Conservation (phyloP, 2,797 vertebrate species). For the Acanthopagrus latus region DNA sequence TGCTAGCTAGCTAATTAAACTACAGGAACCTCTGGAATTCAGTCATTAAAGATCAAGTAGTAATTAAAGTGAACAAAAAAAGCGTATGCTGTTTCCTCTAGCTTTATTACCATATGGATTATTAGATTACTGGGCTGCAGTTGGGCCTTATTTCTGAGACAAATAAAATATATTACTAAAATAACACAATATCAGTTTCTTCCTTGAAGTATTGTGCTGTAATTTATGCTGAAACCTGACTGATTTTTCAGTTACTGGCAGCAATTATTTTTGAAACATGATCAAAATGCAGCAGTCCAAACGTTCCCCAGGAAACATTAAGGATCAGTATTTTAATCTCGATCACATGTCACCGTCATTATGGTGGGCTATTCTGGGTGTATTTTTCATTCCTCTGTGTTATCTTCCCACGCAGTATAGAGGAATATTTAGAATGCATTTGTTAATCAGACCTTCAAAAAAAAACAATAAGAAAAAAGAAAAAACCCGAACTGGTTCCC, state of each 20-base stretch:
- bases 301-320: not conserved
- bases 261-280: conserved; percentile 19
- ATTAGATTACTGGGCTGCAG: not conserved
- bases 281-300: conserved; percentile 23
- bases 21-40: not conserved
- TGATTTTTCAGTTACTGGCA: not conserved
- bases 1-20: not conserved
- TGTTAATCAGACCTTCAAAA: conserved; percentile 28
- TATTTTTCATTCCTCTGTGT: conserved; percentile 18
- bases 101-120: not conserved
- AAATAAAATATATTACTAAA: not conserved
- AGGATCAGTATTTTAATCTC: conserved; percentile 21
- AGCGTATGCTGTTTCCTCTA: not conserved
- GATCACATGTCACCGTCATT: conserved; percentile 10
- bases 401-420: conserved; percentile 16
- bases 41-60: not conserved
- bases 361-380: conserved; percentile 13
- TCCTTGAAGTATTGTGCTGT: not conserved
- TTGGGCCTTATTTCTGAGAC: not conserved
- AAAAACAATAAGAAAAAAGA: conserved; percentile 33
- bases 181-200: not conserved
- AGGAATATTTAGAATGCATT: conserved; percentile 16
- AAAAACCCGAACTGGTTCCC: not conserved
- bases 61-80: not conserved
- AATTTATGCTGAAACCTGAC: conserved; percentile 2